A percentile compares a stretch with the other conserved stretches of the same genome.
phyloP scores from a whole-genome alignment of 2,113 vertebrate genomes.

The Caracal caracal region DNA sequence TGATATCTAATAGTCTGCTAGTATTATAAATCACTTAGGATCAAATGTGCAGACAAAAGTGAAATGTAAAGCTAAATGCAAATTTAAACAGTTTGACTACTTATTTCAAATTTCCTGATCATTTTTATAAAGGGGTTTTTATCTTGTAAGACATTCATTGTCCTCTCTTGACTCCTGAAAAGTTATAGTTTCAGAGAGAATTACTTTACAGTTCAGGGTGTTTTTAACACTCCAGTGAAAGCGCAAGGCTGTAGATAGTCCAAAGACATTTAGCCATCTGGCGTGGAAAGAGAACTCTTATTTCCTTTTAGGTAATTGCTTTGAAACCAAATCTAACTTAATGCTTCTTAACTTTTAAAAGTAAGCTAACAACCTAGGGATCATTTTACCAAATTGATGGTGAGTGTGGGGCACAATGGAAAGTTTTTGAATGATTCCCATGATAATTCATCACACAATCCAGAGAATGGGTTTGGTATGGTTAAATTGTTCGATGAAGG shows the following conservation, averaged over 20 bases:
- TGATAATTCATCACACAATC: background rate
- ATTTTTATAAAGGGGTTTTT: background rate
- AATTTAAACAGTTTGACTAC: background rate
- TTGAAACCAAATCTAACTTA: slow-evolving; percentile 42
- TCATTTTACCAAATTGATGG: background rate
- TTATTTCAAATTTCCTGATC: slow-evolving; percentile 16
- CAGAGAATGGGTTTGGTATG: background rate
- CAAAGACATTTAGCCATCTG: slow-evolving; percentile 44
- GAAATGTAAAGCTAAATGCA: slow-evolving; percentile 11
- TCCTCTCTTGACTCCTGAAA: slow-evolving; percentile 30
- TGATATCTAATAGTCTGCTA: background rate
- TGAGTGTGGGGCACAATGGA: background rate
- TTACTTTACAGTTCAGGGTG: slow-evolving; percentile 2
- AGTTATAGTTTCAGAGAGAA: slow-evolving; percentile 18
- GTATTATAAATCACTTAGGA: background rate
- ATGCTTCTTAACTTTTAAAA: background rate
- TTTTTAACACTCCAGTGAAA: slow-evolving; percentile 29
- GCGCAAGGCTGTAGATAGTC: background rate
- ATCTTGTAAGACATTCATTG: background rate
- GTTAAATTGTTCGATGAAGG: background rate
- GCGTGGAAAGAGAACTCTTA: slow-evolving; percentile 43
- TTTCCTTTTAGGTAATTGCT: slow-evolving; percentile 16
- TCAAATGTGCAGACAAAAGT: background rate
- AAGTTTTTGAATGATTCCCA: background rate
- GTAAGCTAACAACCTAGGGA: background rate